A percentile compares a stretch with the other conserved stretches of the same genome.
phyloP scores from a whole-genome alignment of 2,113 vertebrate species.

The Myodes glareolus region DNA sequence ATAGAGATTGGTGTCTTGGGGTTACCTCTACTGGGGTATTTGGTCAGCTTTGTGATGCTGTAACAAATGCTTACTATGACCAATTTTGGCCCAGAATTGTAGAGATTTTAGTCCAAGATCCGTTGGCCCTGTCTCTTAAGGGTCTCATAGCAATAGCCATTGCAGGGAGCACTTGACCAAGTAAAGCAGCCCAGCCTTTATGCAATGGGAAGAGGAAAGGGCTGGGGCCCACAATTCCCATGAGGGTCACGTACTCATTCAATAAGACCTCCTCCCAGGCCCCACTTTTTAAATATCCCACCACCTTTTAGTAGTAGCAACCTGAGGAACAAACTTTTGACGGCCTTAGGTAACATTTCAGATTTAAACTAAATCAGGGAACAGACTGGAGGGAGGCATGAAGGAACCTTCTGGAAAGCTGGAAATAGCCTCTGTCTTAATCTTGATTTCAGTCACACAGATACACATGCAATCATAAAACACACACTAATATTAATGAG shows the following conservation, averaged over 20 bases:
- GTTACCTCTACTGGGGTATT: not conserved
- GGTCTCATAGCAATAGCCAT: not conserved
- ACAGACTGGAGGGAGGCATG: not conserved
- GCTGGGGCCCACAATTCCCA: not conserved
- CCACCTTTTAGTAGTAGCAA: not conserved
- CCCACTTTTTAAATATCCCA: not conserved
- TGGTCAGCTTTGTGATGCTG: not conserved
- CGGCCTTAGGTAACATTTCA: not conserved
- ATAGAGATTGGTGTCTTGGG: not conserved
- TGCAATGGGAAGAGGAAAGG: not conserved
- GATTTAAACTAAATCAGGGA: not conserved
- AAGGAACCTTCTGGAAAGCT: conserved; percentile 4
- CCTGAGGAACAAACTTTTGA: not conserved
- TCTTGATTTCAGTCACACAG: not conserved
- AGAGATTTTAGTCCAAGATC: not conserved
- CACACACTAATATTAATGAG: not conserved
- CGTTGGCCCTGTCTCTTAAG: not conserved
- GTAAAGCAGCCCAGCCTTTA: not conserved
- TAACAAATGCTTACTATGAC: not conserved
- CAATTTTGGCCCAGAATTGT: not conserved
- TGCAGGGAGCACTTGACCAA: not conserved
- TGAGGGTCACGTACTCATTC: not conserved
- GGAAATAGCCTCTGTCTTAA: conserved; percentile 21
- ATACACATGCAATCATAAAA: not conserved
- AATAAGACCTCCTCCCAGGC: not conserved